Conservation (phyloP, 2,888 invertebrate species). For the Ichneumoninae sp. region DNA sequence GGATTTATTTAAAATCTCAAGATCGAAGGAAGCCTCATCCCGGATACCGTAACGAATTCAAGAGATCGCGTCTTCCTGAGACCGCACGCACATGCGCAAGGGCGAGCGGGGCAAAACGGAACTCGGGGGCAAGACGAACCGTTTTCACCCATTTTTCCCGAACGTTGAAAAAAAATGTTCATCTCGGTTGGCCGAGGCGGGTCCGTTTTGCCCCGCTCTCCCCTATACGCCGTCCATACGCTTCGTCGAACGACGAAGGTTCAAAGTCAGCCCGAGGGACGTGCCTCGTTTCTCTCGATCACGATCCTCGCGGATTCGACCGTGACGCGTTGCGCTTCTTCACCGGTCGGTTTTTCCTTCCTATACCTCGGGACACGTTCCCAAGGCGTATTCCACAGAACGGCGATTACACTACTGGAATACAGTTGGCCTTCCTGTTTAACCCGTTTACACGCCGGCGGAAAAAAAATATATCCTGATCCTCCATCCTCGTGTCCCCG, state of each 20-base stretch:
- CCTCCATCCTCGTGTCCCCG: background rate
- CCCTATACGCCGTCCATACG: conserved; percentile 31
- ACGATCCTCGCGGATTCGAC: conserved; percentile 63
- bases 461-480: conserved; percentile 21
- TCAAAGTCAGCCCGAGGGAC: conserved; percentile 66
- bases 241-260: conserved; percentile 51
- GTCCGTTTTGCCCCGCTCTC: background rate
- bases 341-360: conserved; percentile 59
- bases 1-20: conserved; percentile 63
- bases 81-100: conserved; percentile 33
- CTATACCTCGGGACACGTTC: conserved; percentile 75
- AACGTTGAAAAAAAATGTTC: background rate
- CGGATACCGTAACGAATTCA: conserved; percentile 66
- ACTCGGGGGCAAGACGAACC: background rate
- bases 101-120: background rate
- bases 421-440: conserved; percentile 76
- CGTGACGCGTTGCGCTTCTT: conserved; percentile 67
- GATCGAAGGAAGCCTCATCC: conserved; percentile 52
- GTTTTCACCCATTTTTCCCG: background rate
- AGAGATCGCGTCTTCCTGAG: conserved; percentile 26
- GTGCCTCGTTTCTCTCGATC: conserved; percentile 67
- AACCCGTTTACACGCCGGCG: conserved; percentile 75
- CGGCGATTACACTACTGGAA: conserved; percentile 1
- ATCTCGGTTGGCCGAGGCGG: background rate
- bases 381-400: conserved; percentile 73